A percentile compares a stretch with the other conserved stretches of the same genome.
Evolutionary conservation across 2,113 vertebrate genomes (phyloP).

Genomic region (Vanacampus margaritifer): DNA sequence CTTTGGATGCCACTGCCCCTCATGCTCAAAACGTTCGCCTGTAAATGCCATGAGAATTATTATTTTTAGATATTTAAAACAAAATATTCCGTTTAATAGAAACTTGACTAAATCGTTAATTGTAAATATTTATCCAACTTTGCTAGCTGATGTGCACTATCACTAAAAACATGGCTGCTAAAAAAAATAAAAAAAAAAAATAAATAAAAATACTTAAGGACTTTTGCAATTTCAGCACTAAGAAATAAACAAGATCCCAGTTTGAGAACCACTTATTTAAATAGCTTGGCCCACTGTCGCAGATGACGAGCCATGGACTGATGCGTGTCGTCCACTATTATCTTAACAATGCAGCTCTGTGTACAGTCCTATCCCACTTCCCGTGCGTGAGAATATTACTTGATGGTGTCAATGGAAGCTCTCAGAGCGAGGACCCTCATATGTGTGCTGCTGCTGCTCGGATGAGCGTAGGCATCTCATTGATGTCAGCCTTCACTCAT

Average conservation of each 20-base stretch:
- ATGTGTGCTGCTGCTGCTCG: constrained; percentile 44
- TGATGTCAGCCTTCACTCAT: constrained; percentile 61
- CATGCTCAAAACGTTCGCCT: too few relatives aligned
- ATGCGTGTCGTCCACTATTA: not conserved
- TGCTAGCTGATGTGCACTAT: not conserved
- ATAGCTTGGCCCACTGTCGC: not conserved
- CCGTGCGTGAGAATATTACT: not conserved
- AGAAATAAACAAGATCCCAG: not conserved
- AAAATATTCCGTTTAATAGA: not conserved
- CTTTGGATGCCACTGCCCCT: too few relatives aligned
- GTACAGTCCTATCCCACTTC: not conserved
- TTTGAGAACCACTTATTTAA: not conserved
- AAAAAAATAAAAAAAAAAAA: not conserved
- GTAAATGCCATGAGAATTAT: too few relatives aligned
- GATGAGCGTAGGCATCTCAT: constrained; percentile 42
- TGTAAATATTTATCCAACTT: not conserved
- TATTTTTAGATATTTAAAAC: too few relatives aligned
- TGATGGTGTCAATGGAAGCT: constrained; percentile 32
- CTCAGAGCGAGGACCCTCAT: constrained; percentile 38
- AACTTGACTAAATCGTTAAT: not conserved
- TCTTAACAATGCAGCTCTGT: constrained; percentile 4
- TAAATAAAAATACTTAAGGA: not conserved
- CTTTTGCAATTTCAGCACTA: not conserved
- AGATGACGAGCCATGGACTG: not conserved
- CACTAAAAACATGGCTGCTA: not conserved